Conservation (phyloP, 1,140 invertebrate species). For the Calephelis nemesis region DNA sequence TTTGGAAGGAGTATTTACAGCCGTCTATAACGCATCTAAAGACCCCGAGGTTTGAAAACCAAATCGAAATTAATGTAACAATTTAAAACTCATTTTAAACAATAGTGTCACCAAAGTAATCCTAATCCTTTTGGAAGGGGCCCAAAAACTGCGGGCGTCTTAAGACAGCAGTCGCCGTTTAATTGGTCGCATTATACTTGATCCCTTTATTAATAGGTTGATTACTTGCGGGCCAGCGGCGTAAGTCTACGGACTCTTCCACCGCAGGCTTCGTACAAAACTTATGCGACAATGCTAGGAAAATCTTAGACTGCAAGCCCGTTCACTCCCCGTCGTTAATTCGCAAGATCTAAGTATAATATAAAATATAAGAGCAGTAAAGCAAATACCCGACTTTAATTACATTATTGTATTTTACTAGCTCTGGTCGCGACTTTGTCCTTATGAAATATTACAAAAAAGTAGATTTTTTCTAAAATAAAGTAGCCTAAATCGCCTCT, state of each 20-base stretch:
- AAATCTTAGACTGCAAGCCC: slow-evolving; percentile 44
- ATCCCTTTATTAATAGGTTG: slow-evolving; percentile 77
- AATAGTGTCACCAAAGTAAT: slow-evolving; percentile 50
- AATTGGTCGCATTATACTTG: slow-evolving; percentile 74
- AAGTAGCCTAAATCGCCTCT: no score
- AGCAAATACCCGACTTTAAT: not conserved
- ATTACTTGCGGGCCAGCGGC: slow-evolving; percentile 64
- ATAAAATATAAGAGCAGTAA: not conserved
- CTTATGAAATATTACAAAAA: no score
- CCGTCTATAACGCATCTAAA: no score
- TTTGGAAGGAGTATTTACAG: no score
- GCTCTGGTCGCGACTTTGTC: no score
- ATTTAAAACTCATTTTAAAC: slow-evolving; percentile 38
- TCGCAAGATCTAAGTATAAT: not conserved
- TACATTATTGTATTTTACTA: no score
- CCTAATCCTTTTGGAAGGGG: slow-evolving; percentile 70
- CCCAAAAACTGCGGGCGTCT: slow-evolving; percentile 77
- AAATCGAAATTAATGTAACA: slow-evolving; percentile 20
- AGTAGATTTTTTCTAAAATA: no score
- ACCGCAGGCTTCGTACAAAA: slow-evolving; percentile 33
- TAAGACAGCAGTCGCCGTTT: slow-evolving; percentile 68
- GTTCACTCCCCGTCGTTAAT: slow-evolving; percentile 16
- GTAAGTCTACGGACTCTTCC: slow-evolving; percentile 40
- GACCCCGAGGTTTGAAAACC: no score
- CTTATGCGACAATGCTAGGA: slow-evolving; percentile 50